A percentile compares a stretch with the other conserved stretches of the same genome.
phyloP scores from a whole-genome alignment of 2,888 invertebrate species.

The Eretmocerus hayati region DNA sequence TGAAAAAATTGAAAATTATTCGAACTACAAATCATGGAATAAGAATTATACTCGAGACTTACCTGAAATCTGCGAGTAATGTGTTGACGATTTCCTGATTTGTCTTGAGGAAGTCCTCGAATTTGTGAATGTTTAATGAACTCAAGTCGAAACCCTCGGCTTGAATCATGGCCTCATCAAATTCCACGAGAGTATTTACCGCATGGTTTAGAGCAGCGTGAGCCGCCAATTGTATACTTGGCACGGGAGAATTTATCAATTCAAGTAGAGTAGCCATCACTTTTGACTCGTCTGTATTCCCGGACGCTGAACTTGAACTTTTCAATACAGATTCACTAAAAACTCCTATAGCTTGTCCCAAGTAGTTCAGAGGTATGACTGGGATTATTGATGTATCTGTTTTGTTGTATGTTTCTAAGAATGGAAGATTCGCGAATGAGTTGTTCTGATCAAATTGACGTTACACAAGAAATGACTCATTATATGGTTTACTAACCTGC shows the following conservation, averaged over 20 bases:
- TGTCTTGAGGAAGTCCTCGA: constrained; percentile 41
- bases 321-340: constrained; percentile 33
- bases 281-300: constrained; percentile 4
- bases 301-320: constrained; percentile 17
- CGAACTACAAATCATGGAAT: not conserved
- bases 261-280: constrained; percentile 42
- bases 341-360: constrained; percentile 36
- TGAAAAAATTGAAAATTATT: not conserved
- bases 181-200: constrained; percentile 46
- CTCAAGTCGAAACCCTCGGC: constrained; percentile 45
- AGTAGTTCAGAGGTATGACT: constrained; percentile 29
- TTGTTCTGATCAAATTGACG: not conserved
- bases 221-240: constrained; percentile 49
- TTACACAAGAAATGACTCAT: not conserved
- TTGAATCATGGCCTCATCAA: constrained; percentile 46
- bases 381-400: constrained; percentile 27
- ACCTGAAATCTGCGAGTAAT: constrained; percentile 52
- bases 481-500: constrained; percentile 19
- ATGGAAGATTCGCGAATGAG: not conserved
- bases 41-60: constrained; percentile 26
- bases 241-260: constrained; percentile 43
- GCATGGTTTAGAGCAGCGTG: constrained; percentile 47
- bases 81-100: constrained; percentile 51
- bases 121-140: constrained; percentile 46
- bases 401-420: constrained; percentile 32